phyloP scores from a whole-genome alignment of 2,113 vertebrate genomes.

The Sapayoa aenigma region DNA sequence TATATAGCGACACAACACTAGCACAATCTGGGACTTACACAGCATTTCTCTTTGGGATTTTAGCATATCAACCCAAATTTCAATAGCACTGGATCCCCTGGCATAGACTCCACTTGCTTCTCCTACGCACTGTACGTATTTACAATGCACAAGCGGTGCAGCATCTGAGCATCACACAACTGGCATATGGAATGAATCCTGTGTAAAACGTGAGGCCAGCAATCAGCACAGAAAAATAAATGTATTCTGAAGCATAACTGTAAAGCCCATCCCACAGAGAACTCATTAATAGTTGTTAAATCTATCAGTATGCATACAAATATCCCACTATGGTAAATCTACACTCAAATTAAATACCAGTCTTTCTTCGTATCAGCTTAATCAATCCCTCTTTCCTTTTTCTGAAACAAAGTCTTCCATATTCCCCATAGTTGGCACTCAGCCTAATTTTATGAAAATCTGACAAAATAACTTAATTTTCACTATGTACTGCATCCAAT shows the following conservation, averaged over 20 bases:
- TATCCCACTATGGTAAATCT: not conserved
- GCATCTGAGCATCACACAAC: not conserved
- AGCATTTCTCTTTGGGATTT: not conserved
- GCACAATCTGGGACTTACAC: not conserved
- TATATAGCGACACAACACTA: not conserved
- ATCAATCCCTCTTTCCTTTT: not conserved
- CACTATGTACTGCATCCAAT: not conserved
- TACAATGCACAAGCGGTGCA: not conserved
- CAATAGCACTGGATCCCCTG: not conserved
- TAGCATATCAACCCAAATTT: not conserved
- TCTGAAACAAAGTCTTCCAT: not conserved
- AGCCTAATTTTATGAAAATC: constrained; percentile 24
- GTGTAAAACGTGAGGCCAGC: not conserved
- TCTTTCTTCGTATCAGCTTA: constrained; percentile 27
- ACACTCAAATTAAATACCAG: not conserved
- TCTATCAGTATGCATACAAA: not conserved
- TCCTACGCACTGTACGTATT: not conserved
- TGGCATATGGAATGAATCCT: not conserved
- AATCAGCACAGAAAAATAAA: not conserved
- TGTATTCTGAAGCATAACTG: not conserved
- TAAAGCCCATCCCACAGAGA: constrained; percentile 8
- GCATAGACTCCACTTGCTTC: not conserved
- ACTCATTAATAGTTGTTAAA: not conserved
- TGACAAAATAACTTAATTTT: constrained; percentile 16
- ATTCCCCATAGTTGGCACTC: not conserved